A percentile compares a stretch with the other conserved stretches of the same genome.
Evolutionary conservation across 2,888 invertebrate genomes (phyloP).

Genomic region (Eupithecia insigniata): DNA sequence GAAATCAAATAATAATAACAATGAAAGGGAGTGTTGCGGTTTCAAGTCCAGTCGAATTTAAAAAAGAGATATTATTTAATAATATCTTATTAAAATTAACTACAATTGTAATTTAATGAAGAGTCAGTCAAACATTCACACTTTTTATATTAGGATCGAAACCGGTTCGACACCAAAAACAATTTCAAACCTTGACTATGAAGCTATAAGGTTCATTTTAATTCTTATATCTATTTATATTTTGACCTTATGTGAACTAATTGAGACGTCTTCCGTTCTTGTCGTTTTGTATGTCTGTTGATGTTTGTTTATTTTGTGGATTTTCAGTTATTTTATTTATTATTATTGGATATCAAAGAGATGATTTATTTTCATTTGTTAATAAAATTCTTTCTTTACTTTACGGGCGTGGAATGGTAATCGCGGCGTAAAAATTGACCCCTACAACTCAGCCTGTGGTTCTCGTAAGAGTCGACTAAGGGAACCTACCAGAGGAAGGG

Average conservation of each 20-base stretch:
- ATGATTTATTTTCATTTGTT: conserved; percentile 5
- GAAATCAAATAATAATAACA: too few relatives aligned
- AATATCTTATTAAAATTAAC: background rate
- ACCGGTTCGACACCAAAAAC: conserved; percentile 10
- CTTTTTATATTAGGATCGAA: conserved; percentile 8
- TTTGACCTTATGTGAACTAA: conserved; percentile 71
- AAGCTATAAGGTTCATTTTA: conserved; percentile 45
- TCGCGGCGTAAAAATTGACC: background rate
- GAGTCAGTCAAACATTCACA: conserved; percentile 3
- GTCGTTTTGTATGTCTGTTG: conserved; percentile 68
- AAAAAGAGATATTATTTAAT: background rate
- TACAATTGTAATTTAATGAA: background rate
- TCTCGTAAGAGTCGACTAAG: too few relatives aligned
- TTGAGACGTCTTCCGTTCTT: conserved; percentile 76
- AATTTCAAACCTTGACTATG: conserved; percentile 9
- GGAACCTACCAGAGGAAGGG: too few relatives aligned
- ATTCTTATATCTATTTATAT: conserved; percentile 62
- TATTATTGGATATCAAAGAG: conserved; percentile 25
- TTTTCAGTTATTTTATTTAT: conserved; percentile 20
- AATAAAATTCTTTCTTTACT: conserved; percentile 2
- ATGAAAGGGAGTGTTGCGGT: background rate
- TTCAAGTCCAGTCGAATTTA: background rate
- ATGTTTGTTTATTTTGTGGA: conserved; percentile 34
- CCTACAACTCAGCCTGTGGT: too few relatives aligned
- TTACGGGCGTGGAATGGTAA: background rate